phyloP scores from a whole-genome alignment of 1,140 invertebrate genomes.

The Pseudoatta argentina region DNA sequence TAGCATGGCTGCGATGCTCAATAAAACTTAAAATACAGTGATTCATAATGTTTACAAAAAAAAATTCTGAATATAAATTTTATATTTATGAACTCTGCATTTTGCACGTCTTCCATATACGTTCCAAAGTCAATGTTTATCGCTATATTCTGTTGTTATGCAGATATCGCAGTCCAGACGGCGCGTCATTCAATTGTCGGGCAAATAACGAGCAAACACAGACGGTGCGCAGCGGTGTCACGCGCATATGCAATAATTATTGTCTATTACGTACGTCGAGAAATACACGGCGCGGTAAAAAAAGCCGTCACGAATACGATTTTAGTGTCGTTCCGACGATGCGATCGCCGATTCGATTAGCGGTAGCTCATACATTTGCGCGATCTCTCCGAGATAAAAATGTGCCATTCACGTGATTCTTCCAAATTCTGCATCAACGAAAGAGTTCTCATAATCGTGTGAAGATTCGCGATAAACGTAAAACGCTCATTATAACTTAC shows the following conservation, averaged over 20 bases:
- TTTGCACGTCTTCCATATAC: not conserved
- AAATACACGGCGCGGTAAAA: not conserved
- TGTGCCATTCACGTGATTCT: conserved; percentile 8
- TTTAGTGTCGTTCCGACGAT: not conserved
- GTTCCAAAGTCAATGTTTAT: conserved; percentile 47
- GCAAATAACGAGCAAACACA: conserved; percentile 37
- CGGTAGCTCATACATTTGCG: not conserved
- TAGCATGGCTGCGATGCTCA: not conserved
- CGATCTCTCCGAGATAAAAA: conserved; percentile 9
- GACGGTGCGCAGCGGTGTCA: not conserved
- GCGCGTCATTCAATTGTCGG: conserved; percentile 47
- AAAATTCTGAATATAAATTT: conserved; percentile 15
- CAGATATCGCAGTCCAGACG: conserved; percentile 41
- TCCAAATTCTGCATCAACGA: not conserved
- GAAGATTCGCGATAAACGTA: too few relatives aligned
- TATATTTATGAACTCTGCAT: conserved; percentile 13
- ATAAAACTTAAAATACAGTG: not conserved
- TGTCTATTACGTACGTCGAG: not conserved
- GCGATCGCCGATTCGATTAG: too few relatives aligned
- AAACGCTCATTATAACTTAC: not conserved
- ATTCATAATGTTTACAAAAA: not conserved
- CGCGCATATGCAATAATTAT: conserved; percentile 14
- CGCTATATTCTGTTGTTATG: conserved; percentile 32
- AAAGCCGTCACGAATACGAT: not conserved
- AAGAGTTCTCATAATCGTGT: not conserved